Conservation (phyloP, 2,888 invertebrate species). For the Thecocarcelia acutangulata region DNA sequence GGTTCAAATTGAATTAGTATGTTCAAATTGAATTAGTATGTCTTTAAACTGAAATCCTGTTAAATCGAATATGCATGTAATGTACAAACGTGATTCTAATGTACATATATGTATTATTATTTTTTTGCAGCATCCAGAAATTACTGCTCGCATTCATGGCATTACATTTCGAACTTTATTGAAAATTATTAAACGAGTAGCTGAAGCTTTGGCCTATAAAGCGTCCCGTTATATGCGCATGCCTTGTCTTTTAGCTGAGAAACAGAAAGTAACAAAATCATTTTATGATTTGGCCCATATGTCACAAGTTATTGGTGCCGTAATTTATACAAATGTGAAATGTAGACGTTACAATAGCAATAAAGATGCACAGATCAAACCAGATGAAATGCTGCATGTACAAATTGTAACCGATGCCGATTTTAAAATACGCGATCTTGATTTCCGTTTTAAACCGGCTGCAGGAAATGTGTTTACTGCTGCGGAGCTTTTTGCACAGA, state of each 20-base stretch:
- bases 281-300: conserved; percentile 75
- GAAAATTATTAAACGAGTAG: conserved; percentile 76
- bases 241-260: conserved; percentile 77
- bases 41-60: no score
- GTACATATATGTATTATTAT: not conserved
- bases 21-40: no score
- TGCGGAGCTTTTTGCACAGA: conserved; percentile 73
- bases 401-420: conserved; percentile 76
- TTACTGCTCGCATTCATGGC: conserved; percentile 75
- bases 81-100: no score
- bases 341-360: conserved; percentile 68
- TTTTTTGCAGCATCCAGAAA: conserved; percentile 73
- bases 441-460: conserved; percentile 70
- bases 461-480: conserved; percentile 54
- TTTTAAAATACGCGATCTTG: conserved; percentile 76
- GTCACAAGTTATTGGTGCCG: conserved; percentile 77
- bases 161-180: conserved; percentile 73
- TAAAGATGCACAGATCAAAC: not conserved
- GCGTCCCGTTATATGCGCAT: conserved; percentile 77
- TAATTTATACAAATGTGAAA: conserved; percentile 71
- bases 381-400: conserved; percentile 70
- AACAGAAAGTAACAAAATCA: conserved; percentile 75
- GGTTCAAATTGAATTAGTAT: no score
- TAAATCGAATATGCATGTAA: no score
- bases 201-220: conserved; percentile 75